Evolutionary conservation across 2,113 vertebrate genomes (phyloP).

Genomic region (Piprites chloris): DNA sequence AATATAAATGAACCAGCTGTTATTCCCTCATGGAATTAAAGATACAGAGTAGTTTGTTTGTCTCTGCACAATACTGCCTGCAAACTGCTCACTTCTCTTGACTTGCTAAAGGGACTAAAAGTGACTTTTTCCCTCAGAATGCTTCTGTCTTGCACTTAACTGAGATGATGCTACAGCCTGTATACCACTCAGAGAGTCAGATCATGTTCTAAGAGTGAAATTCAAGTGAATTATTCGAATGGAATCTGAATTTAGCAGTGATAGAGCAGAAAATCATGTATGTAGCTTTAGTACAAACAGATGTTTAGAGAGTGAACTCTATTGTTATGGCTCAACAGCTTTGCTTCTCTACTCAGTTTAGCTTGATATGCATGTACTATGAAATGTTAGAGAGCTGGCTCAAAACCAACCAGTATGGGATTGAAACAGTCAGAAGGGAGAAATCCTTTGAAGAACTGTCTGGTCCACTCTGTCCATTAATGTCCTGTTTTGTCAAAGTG

Average conservation of each 20-base stretch:
- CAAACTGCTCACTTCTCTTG: background rate
- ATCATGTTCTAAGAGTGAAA: background rate
- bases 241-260: background rate
- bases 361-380: background rate
- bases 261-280: background rate
- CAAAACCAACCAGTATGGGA: background rate
- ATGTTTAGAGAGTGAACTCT: background rate
- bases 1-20: background rate
- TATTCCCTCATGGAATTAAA: background rate
- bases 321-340: background rate
- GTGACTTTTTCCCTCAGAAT: background rate
- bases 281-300: background rate
- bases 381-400: background rate
- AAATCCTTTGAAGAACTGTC: background rate
- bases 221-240: background rate
- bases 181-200: background rate
- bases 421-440: background rate
- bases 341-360: background rate
- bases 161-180: background rate
- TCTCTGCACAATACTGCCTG: background rate
- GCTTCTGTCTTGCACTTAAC: background rate
- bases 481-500: background rate
- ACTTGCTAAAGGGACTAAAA: background rate
- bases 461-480: background rate
- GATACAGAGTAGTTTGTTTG: background rate